These are phyloP conservation scores for Plagodis pulveraria DNA, from an alignment of 2,888 invertebrate species.

Conservation along the genomic window DNA sequence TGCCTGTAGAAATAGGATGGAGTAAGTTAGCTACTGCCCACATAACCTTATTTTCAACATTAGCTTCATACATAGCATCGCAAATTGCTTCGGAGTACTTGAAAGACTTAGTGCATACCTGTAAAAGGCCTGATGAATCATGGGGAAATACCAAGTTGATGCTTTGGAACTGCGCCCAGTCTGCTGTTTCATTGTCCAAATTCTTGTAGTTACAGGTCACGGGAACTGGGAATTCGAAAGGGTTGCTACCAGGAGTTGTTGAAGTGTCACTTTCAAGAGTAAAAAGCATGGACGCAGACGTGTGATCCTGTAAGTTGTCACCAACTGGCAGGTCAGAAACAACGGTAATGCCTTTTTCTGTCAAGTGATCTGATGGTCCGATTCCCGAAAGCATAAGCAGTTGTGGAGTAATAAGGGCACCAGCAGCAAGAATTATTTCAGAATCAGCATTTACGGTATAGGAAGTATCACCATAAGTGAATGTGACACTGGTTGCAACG, in stretches of 20 bases:
- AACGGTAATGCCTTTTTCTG: constrained; percentile 41
- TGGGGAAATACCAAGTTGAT: constrained; percentile 40
- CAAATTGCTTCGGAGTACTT: constrained; percentile 45
- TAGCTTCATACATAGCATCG: constrained; percentile 36
- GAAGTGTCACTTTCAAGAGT: constrained; percentile 5
- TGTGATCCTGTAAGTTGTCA: constrained; percentile 37
- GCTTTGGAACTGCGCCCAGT: constrained; percentile 45
- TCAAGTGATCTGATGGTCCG: constrained; percentile 47
- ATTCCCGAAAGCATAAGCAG: constrained; percentile 57
- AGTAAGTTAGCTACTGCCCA: constrained; percentile 25
- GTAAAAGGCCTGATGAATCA: constrained; percentile 32
- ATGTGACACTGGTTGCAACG: constrained; percentile 49
- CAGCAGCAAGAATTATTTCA: constrained; percentile 54
- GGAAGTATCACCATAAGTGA: constrained; percentile 25
- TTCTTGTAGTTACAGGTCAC: constrained; percentile 28
- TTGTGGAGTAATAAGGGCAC: constrained; percentile 51
- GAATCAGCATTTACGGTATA: constrained; percentile 39
- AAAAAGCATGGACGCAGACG: background rate
- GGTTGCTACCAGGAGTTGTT: background rate
- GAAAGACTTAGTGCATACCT: constrained; percentile 42
- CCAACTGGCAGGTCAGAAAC: constrained; percentile 28
- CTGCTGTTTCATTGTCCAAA: constrained; percentile 21
- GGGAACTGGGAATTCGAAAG: constrained; percentile 36
- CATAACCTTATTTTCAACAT: constrained; percentile 20
- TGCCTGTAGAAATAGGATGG: constrained; percentile 41